Conservation (phyloP, 1,140 invertebrate genomes). For the Ectropis grisescens region DNA sequence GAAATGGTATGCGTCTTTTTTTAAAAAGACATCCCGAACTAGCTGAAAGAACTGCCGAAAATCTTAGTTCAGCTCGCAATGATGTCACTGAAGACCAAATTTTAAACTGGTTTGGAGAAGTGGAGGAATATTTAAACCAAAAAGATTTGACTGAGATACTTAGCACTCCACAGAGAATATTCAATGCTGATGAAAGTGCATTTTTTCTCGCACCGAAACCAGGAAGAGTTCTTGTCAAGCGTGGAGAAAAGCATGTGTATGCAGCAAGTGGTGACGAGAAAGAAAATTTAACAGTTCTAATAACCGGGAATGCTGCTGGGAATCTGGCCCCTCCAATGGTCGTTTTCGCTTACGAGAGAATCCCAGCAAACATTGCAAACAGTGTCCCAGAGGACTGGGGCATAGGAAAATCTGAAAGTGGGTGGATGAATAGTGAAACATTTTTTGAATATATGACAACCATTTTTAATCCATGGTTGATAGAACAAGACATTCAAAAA, state of each 20-base stretch:
- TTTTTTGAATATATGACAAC: constrained; percentile 47
- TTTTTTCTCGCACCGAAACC: constrained; percentile 32
- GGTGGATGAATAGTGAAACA: constrained; percentile 39
- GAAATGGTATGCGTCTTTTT: constrained; percentile 40
- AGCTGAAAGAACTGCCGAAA: constrained; percentile 24
- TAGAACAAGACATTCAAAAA: constrained; percentile 19
- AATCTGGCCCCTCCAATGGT: constrained; percentile 5
- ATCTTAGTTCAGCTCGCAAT: constrained; percentile 31
- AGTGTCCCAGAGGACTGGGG: constrained; percentile 27
- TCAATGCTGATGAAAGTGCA: constrained; percentile 43
- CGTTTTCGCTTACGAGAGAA: constrained; percentile 3
- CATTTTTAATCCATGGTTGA: constrained; percentile 30
- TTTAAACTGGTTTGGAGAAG: constrained; percentile 28
- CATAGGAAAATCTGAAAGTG: constrained; percentile 30
- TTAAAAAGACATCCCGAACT: constrained; percentile 26
- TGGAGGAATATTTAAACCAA: constrained; percentile 21
- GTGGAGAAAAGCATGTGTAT: constrained; percentile 17
- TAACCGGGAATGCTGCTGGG: constrained; percentile 12
- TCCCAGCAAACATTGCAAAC: constrained; percentile 4
- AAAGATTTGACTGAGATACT: constrained; percentile 22
- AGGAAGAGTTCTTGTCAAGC: constrained; percentile 21
- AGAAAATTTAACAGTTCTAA: constrained; percentile 4
- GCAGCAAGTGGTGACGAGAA: constrained; percentile 3
- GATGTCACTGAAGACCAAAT: constrained; percentile 21
- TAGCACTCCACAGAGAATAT: constrained; percentile 23